A percentile compares a stretch with the other conserved stretches of the same genome.
Conservation (phyloP, 2,113 vertebrate genomes). For the Acanthochromis polyacanthus region DNA sequence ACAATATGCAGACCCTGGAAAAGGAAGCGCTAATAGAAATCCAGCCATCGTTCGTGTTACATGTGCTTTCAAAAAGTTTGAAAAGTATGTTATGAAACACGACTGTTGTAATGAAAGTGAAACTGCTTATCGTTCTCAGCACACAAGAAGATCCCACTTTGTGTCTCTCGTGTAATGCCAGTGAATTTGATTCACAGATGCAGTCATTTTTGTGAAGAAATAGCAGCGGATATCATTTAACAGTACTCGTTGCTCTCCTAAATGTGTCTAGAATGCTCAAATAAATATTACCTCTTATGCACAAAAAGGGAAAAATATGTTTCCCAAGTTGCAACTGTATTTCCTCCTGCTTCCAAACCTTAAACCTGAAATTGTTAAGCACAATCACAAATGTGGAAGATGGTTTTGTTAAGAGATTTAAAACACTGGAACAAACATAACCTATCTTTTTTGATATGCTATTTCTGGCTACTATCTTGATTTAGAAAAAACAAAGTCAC, state of each 20-base stretch:
- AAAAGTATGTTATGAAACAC: background rate
- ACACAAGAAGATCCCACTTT: background rate
- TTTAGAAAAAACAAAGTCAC: too few species aligned
- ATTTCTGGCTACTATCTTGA: too few species aligned
- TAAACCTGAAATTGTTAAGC: too few species aligned
- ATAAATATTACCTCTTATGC: background rate
- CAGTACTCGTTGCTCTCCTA: background rate
- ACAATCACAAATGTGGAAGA: too few species aligned
- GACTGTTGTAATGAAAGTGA: background rate
- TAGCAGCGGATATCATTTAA: background rate
- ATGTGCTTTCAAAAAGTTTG: background rate
- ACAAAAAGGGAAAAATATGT: background rate
- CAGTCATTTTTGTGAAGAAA: background rate
- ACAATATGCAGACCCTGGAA: slow-evolving; percentile 2
- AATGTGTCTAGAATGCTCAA: background rate
- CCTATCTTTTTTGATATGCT: too few species aligned
- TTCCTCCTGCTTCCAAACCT: too few species aligned
- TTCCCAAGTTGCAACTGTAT: background rate
- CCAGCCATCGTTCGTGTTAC: background rate
- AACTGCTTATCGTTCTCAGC: background rate
- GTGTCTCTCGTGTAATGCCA: background rate
- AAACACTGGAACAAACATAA: too few species aligned
- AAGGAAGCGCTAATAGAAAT: slow-evolving; percentile 3
- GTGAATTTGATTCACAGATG: background rate
- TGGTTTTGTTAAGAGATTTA: too few species aligned